Conservation (phyloP, 2,113 vertebrate genomes). For the Nematolebias whitei region DNA sequence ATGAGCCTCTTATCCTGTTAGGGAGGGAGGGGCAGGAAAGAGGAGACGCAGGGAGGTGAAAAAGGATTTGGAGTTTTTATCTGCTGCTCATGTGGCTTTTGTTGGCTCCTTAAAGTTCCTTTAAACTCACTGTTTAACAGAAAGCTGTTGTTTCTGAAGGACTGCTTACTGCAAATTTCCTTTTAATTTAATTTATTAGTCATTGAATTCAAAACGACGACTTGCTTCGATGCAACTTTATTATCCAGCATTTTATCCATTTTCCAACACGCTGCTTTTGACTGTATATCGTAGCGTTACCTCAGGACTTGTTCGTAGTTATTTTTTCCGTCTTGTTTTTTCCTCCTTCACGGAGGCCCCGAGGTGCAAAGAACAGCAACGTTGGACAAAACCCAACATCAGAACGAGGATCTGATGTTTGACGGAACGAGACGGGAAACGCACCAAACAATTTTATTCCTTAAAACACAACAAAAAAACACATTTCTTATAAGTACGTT, state of each 20-base stretch:
- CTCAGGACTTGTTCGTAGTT: no score
- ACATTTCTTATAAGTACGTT: no score
- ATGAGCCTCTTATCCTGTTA: conserved; percentile 74
- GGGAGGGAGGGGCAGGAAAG: conserved; percentile 38
- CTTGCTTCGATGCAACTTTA: no score
- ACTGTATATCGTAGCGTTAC: no score
- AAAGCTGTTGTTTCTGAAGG: conserved; percentile 19
- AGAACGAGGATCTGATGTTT: background rate
- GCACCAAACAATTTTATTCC: background rate
- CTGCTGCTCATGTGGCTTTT: conserved; percentile 53
- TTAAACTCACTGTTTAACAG: conserved; percentile 43
- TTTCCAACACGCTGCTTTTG: no score
- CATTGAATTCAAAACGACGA: no score
- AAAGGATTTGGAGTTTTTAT: conserved; percentile 64
- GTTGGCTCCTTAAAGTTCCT: conserved; percentile 22
- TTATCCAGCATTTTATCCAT: no score
- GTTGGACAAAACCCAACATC: background rate
- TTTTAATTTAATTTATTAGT: no score
- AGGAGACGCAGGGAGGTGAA: conserved; percentile 30
- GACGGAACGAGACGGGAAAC: background rate
- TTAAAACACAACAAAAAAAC: background rate
- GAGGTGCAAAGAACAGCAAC: background rate
- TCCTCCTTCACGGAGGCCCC: background rate
- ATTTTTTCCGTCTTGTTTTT: background rate
- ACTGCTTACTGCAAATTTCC: background rate